Evolutionary conservation across 2,113 vertebrate species (phyloP).

Genomic region (Tonatia bakeri): DNA sequence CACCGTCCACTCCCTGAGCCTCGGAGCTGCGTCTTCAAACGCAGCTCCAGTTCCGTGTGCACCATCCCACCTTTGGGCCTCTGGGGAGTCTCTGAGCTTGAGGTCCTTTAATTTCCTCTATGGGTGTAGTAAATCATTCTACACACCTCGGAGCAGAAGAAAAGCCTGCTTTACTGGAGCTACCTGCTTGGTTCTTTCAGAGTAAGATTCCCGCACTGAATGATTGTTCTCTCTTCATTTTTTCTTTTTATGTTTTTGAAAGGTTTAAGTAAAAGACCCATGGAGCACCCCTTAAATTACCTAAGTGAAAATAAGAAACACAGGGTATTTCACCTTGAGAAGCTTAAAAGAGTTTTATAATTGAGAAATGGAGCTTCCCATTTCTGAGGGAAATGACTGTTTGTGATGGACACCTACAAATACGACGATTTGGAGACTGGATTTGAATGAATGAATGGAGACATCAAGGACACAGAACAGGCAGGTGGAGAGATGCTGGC

Average conservation of each 20-base stretch:
- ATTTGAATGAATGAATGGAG: neutral
- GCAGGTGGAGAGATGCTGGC: neutral
- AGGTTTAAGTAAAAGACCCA: neutral
- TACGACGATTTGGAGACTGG: neutral
- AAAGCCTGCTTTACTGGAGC: conserved; percentile 47
- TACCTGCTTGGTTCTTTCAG: conserved; percentile 36
- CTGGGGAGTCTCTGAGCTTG: neutral
- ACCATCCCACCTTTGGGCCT: neutral
- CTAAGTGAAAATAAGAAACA: neutral
- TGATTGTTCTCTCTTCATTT: neutral
- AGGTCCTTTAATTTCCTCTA: conserved; percentile 52
- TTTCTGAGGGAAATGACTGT: neutral
- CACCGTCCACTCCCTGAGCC: neutral
- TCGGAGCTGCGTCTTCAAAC: neutral
- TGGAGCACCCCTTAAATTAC: neutral
- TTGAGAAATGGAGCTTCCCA: neutral
- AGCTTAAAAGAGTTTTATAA: neutral
- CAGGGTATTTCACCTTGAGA: neutral
- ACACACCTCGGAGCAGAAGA: neutral
- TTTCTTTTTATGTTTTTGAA: neutral
- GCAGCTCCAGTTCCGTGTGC: conserved; percentile 5
- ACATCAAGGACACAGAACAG: neutral
- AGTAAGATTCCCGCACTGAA: neutral
- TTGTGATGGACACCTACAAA: neutral
- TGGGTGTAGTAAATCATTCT: conserved; percentile 28